Percentiles rank a stretch among this genome's conserved stretches.
phyloP scores from a whole-genome alignment of 1,140 invertebrate genomes.

The Holcopasites calliopsidis region DNA sequence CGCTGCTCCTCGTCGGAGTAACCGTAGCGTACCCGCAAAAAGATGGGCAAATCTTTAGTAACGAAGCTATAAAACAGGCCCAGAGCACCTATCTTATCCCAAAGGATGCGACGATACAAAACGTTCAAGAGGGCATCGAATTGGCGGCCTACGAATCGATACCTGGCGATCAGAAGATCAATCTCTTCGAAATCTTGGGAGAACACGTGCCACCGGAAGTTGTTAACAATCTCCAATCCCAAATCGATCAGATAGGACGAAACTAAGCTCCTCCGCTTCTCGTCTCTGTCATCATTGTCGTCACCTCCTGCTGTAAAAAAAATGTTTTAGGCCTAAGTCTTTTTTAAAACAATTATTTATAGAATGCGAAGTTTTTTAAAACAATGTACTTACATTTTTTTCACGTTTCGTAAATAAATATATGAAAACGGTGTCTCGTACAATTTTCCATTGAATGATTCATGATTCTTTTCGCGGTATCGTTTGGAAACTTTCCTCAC shows the following conservation, averaged over 20 bases:
- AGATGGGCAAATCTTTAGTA: slow-evolving; percentile 89
- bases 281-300: slow-evolving; percentile 4
- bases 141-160: slow-evolving; percentile 90
- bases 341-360: slow-evolving; percentile 63
- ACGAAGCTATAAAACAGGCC: slow-evolving; percentile 91
- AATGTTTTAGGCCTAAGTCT: slow-evolving; percentile 26
- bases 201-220: slow-evolving; percentile 91
- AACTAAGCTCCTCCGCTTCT: slow-evolving; percentile 77
- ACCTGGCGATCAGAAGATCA: slow-evolving; percentile 89
- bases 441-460: too few species aligned
- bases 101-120: slow-evolving; percentile 91
- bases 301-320: slow-evolving; percentile 50
- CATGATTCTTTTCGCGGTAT: not conserved
- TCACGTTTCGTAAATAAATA: slow-evolving; percentile 58
- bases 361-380: slow-evolving; percentile 44
- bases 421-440: slow-evolving; percentile 27
- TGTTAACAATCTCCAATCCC: slow-evolving; percentile 90
- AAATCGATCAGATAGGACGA: slow-evolving; percentile 89
- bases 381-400: slow-evolving; percentile 32
- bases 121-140: slow-evolving; percentile 91
- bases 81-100: slow-evolving; percentile 91
- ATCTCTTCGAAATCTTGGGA: slow-evolving; percentile 89
- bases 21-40: slow-evolving; percentile 83
- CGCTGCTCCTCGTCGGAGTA: slow-evolving; percentile 77
- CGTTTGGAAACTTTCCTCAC: not conserved